Base-by-base conservation (phyloP, 2,888 invertebrate genomes). In the Anarsia innoxiella region DNA sequence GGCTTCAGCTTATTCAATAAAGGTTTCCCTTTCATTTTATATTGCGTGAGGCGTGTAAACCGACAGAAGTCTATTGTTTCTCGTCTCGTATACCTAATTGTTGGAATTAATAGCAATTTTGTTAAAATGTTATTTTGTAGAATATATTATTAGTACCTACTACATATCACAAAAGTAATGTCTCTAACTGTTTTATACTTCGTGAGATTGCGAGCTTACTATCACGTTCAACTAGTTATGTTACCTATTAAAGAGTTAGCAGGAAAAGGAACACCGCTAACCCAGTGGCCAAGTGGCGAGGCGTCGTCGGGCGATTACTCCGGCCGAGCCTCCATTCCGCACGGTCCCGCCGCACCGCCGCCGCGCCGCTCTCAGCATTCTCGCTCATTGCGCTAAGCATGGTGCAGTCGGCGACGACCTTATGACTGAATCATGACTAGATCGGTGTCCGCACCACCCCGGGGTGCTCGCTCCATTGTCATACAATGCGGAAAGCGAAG, bases 281-380 rank as follows among this genome's bases (percentile, higher is more conserved):
- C 84, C 83, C 73, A 83, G 79, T 84, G 80, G 82, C 82, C 83
- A 80, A 84, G 79, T 83, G 71, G 64, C 77, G 67, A 70, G 63
- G 55, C 73, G 61, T 65, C 72, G 64, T 68, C 74, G 68, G 61
- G 53, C 71, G 73, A 71, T 68, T 73, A 74, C 67, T 62, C 58
- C 62, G 66, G 59, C 49, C 67, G 57, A 60, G 72, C 59, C 74
- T 64, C 66, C 83, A 82, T 77, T 80, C 79, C 62, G 66, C 64
- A 73, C 74, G 68, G 78, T 68, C 71, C 56, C 60, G 69, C 59
- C 69, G 62, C 61, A 59, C 28, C 74, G 69, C 76, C 36, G 36
- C 35, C 12, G n/a, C 37, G 37, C 30, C 19, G 23, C 48, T 55
- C 53, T 6, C 23, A n/a, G n/a, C n/a, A n/a, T n/a, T n/a, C 23